These are phyloP conservation scores for Psophia crepitans DNA, from an alignment of 2,113 vertebrate genomes.

Conservation along the genomic window DNA sequence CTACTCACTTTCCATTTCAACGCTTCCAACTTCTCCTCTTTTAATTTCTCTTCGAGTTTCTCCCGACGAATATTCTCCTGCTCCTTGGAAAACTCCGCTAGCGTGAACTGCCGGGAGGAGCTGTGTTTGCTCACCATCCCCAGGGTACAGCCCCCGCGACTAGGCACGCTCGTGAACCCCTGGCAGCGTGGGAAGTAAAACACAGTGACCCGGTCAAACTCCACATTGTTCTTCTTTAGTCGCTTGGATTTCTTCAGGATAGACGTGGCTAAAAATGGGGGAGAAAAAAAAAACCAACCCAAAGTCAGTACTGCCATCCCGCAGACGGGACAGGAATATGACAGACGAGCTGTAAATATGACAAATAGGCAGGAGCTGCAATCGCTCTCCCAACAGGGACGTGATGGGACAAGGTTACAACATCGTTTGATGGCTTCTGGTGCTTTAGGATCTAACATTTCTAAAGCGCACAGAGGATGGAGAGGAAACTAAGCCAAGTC, in stretches of 20 bases:
- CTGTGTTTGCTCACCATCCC: slow-evolving; percentile 90
- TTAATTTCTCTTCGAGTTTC: slow-evolving; percentile 84
- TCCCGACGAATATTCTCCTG: slow-evolving; percentile 80
- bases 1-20: slow-evolving; percentile 83
- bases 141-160: slow-evolving; percentile 92
- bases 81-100: slow-evolving; percentile 87
- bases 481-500: neutral
- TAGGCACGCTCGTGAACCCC: slow-evolving; percentile 95
- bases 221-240: slow-evolving; percentile 79
- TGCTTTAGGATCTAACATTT: neutral
- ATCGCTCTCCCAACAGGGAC: neutral
- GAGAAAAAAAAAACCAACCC: neutral
- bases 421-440: neutral
- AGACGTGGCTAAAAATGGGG: slow-evolving; percentile 78
- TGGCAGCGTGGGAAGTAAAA: slow-evolving; percentile 97
- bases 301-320: neutral
- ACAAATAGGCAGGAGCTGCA: neutral
- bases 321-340: neutral
- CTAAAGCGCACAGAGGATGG: neutral
- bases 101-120: slow-evolving; percentile 79
- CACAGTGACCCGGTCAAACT: slow-evolving; percentile 90
- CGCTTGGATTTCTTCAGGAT: slow-evolving; percentile 90
- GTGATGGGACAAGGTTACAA: neutral
- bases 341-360: neutral
- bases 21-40: slow-evolving; percentile 88